Evolutionary conservation across 2,797 vertebrate species (phyloP), one percentile per base, ranked within the genome.

Genomic region (Anabacerthia variegaticeps): DNA sequence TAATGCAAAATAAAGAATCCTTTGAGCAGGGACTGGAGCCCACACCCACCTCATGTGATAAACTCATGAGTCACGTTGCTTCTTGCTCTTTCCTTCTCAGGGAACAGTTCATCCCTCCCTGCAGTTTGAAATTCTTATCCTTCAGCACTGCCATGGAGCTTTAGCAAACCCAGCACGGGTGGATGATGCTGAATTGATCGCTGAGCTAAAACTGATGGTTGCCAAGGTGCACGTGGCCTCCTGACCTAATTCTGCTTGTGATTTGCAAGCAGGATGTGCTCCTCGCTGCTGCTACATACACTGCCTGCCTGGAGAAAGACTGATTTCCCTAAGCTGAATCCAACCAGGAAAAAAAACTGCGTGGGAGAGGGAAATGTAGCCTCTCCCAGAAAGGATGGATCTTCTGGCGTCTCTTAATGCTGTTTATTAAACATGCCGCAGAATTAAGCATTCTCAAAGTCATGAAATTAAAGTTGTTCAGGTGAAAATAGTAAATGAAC

Each of bases 191-290:
- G 73, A 88, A 95, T 89, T 91, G 95, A 95, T 96, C 27, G 3
- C 73, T 89, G 85, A 89, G 81, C 82, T 88, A 30, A 91, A 85
- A 41, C 58, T 78, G 89, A 71, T 83, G 85, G 85, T 66, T 92
- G 91, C 89, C 91, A 62, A 79, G 72, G 85, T 89, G 76, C 85
- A 91, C 36, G 12, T 80, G 87, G 91, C 85, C 93, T 95, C 93
- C 61, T 96, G 91, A 96, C 93, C 92, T 89, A 97, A 65, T 97
- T 97, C 91, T 89, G 82, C 65, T 83, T 30, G 30, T 46, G 75
- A 62, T 91, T 82, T 94, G 54, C 75, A 95, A 79, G 68, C 67
- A 59, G 66, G 54, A 73, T 72, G 54, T 81, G 54, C 63, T 92
- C 28, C 44, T 52, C 9, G 1, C 41, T 71, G 19, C 44, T 59